Evolutionary conservation across 2,888 invertebrate genomes (phyloP).

Genomic region (Erynnis tages): DNA sequence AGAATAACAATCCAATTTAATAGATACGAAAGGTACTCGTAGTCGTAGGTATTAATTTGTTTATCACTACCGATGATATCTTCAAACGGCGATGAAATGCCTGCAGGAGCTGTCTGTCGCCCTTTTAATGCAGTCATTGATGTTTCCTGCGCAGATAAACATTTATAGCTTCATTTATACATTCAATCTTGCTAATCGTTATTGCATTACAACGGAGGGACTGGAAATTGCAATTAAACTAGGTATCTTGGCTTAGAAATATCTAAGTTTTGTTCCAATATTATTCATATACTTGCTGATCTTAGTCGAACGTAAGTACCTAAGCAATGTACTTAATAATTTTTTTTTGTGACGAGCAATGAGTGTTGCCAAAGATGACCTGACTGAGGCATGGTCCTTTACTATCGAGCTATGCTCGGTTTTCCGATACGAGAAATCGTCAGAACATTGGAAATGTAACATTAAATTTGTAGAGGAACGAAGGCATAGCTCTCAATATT

Average conservation of each 20-base stretch:
- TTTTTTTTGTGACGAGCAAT: too few relatives aligned
- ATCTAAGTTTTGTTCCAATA: too few relatives aligned
- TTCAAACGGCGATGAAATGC: constrained; percentile 10
- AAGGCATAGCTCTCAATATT: too few relatives aligned
- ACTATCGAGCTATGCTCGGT: too few relatives aligned
- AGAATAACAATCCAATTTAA: not conserved
- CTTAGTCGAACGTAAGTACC: too few relatives aligned
- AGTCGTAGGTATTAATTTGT: not conserved
- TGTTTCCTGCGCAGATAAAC: constrained; percentile 25
- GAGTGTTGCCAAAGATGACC: too few relatives aligned
- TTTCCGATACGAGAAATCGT: too few relatives aligned
- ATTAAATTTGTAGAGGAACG: too few relatives aligned
- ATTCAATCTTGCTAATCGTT: constrained; percentile 14
- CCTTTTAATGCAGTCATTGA: constrained; percentile 21
- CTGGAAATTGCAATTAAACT: not conserved
- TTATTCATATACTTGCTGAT: too few relatives aligned
- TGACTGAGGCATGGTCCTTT: too few relatives aligned
- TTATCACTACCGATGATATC: constrained; percentile 14
- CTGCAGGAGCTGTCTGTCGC: constrained; percentile 15
- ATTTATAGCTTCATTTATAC: constrained; percentile 21
- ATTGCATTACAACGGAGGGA: not conserved
- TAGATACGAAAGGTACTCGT: not conserved
- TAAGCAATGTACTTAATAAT: too few relatives aligned
- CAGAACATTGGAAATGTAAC: too few relatives aligned
- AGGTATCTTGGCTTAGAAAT: not conserved